A percentile compares a stretch with the other conserved stretches of the same genome.
Evolutionary conservation across 2,888 invertebrate genomes (phyloP).

Genomic region (Amphipyra tragopoginis): DNA sequence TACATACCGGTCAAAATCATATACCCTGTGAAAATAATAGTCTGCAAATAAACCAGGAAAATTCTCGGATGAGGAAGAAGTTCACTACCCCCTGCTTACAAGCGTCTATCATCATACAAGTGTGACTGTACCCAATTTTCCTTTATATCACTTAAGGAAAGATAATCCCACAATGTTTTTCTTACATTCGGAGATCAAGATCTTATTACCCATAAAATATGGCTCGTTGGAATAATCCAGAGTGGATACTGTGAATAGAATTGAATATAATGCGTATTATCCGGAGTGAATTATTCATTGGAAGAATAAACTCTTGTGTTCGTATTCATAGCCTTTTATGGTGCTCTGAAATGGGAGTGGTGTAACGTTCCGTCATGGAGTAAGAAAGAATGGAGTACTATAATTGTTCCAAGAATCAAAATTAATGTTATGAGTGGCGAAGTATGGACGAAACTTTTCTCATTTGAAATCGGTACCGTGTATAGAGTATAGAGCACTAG

Average conservation of each 20-base stretch:
- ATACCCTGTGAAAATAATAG: too few species aligned
- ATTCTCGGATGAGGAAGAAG: too few species aligned
- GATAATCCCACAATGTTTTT: slow-evolving; percentile 44
- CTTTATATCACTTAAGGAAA: slow-evolving; percentile 38
- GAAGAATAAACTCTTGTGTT: slow-evolving; percentile 40
- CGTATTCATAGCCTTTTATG: slow-evolving; percentile 55
- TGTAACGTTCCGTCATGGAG: slow-evolving; percentile 5
- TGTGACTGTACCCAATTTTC: slow-evolving; percentile 31
- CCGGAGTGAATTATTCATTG: slow-evolving; percentile 55
- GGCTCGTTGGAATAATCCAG: slow-evolving; percentile 37
- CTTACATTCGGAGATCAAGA: slow-evolving; percentile 46
- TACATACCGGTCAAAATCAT: too few species aligned
- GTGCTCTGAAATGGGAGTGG: slow-evolving; percentile 35
- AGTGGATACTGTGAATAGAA: slow-evolving; percentile 44
- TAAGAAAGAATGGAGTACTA: slow-evolving; percentile 3
- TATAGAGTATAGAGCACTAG: too few species aligned
- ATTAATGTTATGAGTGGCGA: neutral
- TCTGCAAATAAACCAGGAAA: too few species aligned
- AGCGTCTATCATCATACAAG: slow-evolving; percentile 30
- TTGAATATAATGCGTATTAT: slow-evolving; percentile 53
- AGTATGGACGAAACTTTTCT: neutral
- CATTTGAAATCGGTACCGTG: too few species aligned
- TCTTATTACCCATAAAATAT: slow-evolving; percentile 49
- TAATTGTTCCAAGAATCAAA: neutral
- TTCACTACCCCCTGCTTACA: neutral